These are phyloP conservation scores for Quadriops clusia DNA, from an alignment of 2,888 invertebrate species.

Conservation along the genomic window DNA sequence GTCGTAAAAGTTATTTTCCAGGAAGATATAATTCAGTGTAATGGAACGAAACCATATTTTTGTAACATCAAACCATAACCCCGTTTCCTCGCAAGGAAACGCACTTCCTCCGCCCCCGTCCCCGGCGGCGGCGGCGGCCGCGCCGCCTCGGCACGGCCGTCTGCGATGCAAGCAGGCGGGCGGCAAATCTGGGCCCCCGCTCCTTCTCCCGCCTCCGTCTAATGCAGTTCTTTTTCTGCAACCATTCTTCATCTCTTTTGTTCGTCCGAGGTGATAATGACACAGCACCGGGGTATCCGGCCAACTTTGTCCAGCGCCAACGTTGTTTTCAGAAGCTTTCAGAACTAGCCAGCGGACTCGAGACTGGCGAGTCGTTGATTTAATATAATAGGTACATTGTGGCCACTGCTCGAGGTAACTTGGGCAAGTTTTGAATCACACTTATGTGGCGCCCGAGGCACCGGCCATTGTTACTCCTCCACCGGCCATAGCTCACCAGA, in stretches of 20 bases:
- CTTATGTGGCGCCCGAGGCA: slow-evolving; percentile 31
- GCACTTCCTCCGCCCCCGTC: slow-evolving; percentile 18
- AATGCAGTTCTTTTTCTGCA: slow-evolving; percentile 36
- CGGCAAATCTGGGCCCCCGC: slow-evolving; percentile 19
- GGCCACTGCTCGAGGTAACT: slow-evolving; percentile 31
- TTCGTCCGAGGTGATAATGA: slow-evolving; percentile 36
- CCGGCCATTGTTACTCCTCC: slow-evolving; percentile 21
- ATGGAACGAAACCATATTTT: slow-evolving; percentile 29
- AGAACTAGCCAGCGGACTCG: slow-evolving; percentile 2
- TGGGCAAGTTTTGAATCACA: slow-evolving; percentile 29
- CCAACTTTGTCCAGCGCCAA: slow-evolving; percentile 30
- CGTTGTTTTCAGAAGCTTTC: slow-evolving; percentile 29
- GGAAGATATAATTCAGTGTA: slow-evolving; percentile 26
- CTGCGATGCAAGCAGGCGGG: too few species aligned
- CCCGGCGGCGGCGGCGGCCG: slow-evolving; percentile 10
- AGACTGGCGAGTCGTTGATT: slow-evolving; percentile 25
- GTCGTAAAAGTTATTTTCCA: too few species aligned
- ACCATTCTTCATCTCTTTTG: slow-evolving; percentile 34
- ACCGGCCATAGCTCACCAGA: slow-evolving; percentile 20
- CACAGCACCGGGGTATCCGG: slow-evolving; percentile 34
- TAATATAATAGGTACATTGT: slow-evolving; percentile 36
- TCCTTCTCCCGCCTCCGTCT: slow-evolving; percentile 26
- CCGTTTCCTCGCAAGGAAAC: slow-evolving; percentile 25
- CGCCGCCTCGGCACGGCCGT: slow-evolving; percentile 2
- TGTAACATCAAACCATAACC: slow-evolving; percentile 29